Conservation (phyloP, 2,888 invertebrate genomes). For the Spilosoma lubricipeda region DNA sequence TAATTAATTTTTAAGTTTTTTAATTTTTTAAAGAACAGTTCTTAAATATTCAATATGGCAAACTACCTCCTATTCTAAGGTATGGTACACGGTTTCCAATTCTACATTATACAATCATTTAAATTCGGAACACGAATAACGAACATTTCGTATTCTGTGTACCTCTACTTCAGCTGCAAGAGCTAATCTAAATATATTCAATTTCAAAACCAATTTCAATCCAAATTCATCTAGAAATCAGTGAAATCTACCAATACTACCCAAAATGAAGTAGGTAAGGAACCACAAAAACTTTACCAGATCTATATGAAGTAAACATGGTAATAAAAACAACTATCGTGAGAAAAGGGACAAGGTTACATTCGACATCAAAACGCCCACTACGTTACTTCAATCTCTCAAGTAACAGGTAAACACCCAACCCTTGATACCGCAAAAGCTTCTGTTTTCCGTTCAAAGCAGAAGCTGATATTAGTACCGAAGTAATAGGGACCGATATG, state of each 20-base stretch:
- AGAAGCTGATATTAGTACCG: constrained; percentile 9
- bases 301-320: neutral
- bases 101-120: neutral
- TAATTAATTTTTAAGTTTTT: too few species aligned
- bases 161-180: neutral
- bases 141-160: neutral
- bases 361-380: constrained; percentile 8
- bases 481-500: neutral
- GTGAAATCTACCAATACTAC: neutral
- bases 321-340: neutral
- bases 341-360: constrained; percentile 1
- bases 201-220: neutral
- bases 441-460: neutral
- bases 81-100: neutral
- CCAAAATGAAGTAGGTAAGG: neutral
- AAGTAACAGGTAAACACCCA: constrained; percentile 5
- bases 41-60: too few species aligned
- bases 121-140: neutral
- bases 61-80: neutral
- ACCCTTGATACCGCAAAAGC: constrained; percentile 15
- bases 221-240: neutral
- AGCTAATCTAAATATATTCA: neutral
- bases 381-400: neutral
- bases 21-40: too few species aligned
- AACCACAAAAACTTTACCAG: neutral